phyloP scores from a whole-genome alignment of 2,888 invertebrate genomes.

The Pedicia rivosa region DNA sequence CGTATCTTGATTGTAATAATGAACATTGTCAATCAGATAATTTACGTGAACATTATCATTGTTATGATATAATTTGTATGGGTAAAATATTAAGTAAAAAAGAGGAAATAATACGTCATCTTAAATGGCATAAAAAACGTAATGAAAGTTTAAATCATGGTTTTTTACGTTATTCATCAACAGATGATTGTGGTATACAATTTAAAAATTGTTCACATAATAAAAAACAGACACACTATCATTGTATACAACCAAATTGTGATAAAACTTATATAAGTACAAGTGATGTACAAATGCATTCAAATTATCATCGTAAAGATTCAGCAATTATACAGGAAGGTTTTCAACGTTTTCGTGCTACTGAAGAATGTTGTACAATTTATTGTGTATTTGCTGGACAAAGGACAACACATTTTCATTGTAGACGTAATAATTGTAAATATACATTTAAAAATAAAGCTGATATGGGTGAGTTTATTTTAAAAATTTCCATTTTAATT shows the following conservation, averaged over 20 bases:
- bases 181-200: conserved; percentile 83
- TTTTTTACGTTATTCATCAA: conserved; percentile 66
- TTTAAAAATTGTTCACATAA: conserved; percentile 79
- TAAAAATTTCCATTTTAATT: too few species aligned
- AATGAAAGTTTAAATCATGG: conserved; percentile 94
- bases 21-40: conserved; percentile 26
- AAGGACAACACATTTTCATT: conserved; percentile 95
- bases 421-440: conserved; percentile 75
- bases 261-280: conserved; percentile 97
- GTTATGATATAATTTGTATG: conserved; percentile 46
- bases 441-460: conserved; percentile 98
- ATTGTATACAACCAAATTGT: conserved; percentile 87
- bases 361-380: conserved; percentile 85
- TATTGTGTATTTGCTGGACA: conserved; percentile 88
- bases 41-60: conserved; percentile 82
- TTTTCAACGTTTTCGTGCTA: conserved; percentile 90
- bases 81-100: conserved; percentile 90
- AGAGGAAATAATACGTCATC: conserved; percentile 96
- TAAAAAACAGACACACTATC: conserved; percentile 46
- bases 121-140: conserved; percentile 98
- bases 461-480: conserved; percentile 96
- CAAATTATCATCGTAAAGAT: conserved; percentile 95
- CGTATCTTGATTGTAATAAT: conserved; percentile 30
- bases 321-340: conserved; percentile 96
- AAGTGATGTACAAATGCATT: conserved; percentile 98